Evolutionary conservation across 2,888 invertebrate species (phyloP), one percentile per base, ranked within the genome.

Genomic region (Subacronicta megacephala): DNA sequence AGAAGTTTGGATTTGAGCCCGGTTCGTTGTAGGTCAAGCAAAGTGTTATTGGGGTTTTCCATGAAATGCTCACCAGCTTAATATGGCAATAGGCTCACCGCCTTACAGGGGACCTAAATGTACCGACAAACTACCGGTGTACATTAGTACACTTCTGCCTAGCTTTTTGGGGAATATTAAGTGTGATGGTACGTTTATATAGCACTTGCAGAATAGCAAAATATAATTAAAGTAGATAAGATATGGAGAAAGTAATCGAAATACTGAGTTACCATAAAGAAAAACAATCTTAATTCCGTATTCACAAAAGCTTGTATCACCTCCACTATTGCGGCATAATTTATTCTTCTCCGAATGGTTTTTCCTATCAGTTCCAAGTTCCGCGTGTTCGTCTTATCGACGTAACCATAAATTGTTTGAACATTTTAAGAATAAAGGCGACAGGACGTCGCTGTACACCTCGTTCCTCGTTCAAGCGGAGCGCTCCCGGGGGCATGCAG

Each of bases 331-430:
- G 16, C 41, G 23, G 41, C 29, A 42, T 57, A 66, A 66, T 66
- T 75, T 67, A 73, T 70, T 69, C 67, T 53, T 16, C 6, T 44
- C 12, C 20, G 53, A 72, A 68, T 60, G 61, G 50, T 50, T 51
- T 60, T 64, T 63, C 52, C 56, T 75, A 75, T 79, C 79, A 58
- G 63, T 66, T 74, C 75, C 70, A 65, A 77, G 65, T 63, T 75
- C 52, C 76, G 76, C 64, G 66, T 78, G 75, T 78, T 75, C 74
- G 75, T 81, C 80, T 84, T 86, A 85, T 85, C 85, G 80, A 75
- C 69, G 67, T 69, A 71, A 60, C 78, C 78, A 84, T 85, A 85
- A 85, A 84, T 85, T 81, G 78, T 80, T 81, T 73, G 71, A 62
- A 71, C 62, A 63, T 80, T 78, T 76, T 70, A 62, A 72, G 62